These are phyloP conservation scores for Tapirus terrestris DNA, from an alignment of 2,113 vertebrate genomes.

Conservation along the genomic window DNA sequence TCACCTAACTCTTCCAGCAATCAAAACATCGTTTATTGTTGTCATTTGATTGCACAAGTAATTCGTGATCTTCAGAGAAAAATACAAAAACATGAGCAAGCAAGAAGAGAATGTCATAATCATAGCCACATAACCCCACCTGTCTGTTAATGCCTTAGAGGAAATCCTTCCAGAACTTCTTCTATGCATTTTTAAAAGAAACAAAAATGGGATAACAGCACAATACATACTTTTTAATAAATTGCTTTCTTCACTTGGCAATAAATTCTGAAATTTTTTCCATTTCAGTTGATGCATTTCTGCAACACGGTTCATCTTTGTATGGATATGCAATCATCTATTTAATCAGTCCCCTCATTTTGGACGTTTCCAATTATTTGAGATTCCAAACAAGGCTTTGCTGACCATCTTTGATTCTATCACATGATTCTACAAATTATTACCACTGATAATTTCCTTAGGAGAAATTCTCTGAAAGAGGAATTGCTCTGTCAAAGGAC, in stretches of 20 bases:
- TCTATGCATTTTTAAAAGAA: neutral
- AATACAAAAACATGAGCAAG: neutral
- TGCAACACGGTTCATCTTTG: neutral
- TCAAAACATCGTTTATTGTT: neutral
- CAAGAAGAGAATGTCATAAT: neutral
- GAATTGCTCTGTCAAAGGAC: neutral
- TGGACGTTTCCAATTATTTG: neutral
- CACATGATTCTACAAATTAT: neutral
- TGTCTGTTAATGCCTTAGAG: neutral
- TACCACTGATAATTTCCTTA: neutral
- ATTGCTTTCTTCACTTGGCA: neutral
- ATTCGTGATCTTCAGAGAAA: neutral
- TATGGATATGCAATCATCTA: neutral
- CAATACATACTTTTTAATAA: neutral
- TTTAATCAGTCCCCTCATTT: neutral
- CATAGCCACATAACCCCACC: neutral
- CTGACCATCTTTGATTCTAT: neutral
- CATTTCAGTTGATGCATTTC: neutral
- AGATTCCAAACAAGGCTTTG: neutral
- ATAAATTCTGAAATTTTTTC: neutral
- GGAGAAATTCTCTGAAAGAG: neutral
- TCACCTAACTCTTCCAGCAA: neutral
- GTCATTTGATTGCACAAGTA: neutral
- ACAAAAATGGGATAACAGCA: neutral
- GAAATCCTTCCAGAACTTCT: neutral